Evolutionary conservation across 2,888 invertebrate genomes (phyloP).

Genomic region (Auanema sp.): DNA sequence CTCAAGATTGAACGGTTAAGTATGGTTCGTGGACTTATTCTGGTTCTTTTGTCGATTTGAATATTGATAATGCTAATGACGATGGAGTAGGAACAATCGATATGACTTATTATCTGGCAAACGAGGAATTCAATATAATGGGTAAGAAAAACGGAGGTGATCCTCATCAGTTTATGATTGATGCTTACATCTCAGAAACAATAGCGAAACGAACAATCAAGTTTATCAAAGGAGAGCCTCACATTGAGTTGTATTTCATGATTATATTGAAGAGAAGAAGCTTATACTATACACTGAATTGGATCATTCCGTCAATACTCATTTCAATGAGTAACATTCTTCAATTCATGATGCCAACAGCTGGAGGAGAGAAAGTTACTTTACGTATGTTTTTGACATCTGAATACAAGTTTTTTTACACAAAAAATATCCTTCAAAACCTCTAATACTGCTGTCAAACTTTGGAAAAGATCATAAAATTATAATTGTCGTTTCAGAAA

Average conservation of each 20-base stretch:
- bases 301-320: constrained; percentile 84
- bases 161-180: neutral
- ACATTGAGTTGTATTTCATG: constrained; percentile 49
- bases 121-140: constrained; percentile 12
- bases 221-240: constrained; percentile 35
- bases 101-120: constrained; percentile 15
- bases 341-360: constrained; percentile 96
- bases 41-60: constrained; percentile 10
- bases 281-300: constrained; percentile 81
- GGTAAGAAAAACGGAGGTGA: constrained; percentile 8
- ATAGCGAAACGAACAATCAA: constrained; percentile 15
- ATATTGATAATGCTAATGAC: constrained; percentile 9
- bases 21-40: constrained; percentile 22
- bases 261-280: constrained; percentile 73
- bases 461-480: too few relatives aligned
- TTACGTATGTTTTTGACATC: constrained; percentile 73
- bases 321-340: constrained; percentile 98
- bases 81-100: neutral
- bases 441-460: too few relatives aligned
- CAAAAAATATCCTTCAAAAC: too few relatives aligned
- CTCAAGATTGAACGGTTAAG: constrained; percentile 1
- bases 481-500: constrained; percentile 42
- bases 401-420: too few relatives aligned
- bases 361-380: constrained; percentile 97
- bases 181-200: constrained; percentile 7